Conservation (phyloP, 2,113 vertebrate species). For the Engystomops pustulosus region DNA sequence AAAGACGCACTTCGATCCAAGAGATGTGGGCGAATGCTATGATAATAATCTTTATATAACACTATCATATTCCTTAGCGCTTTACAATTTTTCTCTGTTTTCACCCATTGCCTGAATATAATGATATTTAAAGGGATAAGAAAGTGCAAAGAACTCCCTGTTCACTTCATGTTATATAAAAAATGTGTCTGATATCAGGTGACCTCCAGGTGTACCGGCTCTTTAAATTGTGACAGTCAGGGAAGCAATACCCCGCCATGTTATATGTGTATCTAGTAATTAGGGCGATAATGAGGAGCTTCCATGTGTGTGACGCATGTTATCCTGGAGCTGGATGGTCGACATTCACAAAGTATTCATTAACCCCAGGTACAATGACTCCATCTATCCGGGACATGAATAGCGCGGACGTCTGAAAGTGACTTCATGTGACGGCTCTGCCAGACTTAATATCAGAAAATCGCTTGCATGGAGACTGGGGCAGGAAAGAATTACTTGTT, state of each 20-base stretch:
- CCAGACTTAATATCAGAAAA: slow-evolving; percentile 64
- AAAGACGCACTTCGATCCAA: too few relatives aligned
- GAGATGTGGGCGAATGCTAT: too few relatives aligned
- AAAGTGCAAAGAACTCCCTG: not conserved
- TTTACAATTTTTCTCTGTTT: not conserved
- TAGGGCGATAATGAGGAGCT: slow-evolving; percentile 68
- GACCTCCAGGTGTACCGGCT: not conserved
- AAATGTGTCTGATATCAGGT: not conserved
- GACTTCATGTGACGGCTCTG: slow-evolving; percentile 65
- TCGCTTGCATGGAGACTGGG: slow-evolving; percentile 62
- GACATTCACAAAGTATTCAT: slow-evolving; percentile 66
- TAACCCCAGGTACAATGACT: slow-evolving; percentile 64
- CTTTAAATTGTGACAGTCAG: not conserved
- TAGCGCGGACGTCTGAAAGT: slow-evolving; percentile 61
- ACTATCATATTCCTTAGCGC: too few relatives aligned
- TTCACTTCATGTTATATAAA: not conserved
- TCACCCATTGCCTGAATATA: not conserved
- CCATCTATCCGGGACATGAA: slow-evolving; percentile 64
- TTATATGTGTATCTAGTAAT: slow-evolving; percentile 66
- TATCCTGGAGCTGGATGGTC: slow-evolving; percentile 68
- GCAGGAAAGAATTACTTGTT: slow-evolving; percentile 69
- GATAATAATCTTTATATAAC: too few relatives aligned
- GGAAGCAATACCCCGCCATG: not conserved
- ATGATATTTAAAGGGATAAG: too few relatives aligned
- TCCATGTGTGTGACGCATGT: slow-evolving; percentile 67